Percentiles rank a stretch among this genome's conserved stretches.
Evolutionary conservation across 2,888 invertebrate genomes (phyloP).

Genomic region (Exocentrus adspersus): DNA sequence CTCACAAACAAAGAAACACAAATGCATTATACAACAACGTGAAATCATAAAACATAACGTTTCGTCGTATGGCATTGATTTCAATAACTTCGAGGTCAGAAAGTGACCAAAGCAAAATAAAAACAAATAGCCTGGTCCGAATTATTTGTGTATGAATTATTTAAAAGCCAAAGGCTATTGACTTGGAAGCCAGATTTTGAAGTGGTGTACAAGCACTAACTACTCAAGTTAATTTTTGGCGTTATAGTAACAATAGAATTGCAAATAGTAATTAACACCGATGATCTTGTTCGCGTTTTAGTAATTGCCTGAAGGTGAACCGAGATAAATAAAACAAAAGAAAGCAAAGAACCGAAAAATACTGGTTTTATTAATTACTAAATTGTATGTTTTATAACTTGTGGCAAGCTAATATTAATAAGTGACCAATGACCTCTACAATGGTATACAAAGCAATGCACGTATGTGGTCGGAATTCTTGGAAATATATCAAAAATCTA

Average conservation of each 20-base stretch:
- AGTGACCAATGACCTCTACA: neutral
- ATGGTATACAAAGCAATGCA: neutral
- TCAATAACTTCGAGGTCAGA: slow-evolving; percentile 10
- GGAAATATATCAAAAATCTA: neutral
- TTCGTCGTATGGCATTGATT: neutral
- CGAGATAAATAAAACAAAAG: no score
- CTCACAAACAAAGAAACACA: neutral
- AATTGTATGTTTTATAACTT: no score
- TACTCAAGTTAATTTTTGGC: slow-evolving; percentile 3
- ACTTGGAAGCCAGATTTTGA: slow-evolving; percentile 7
- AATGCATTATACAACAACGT: neutral
- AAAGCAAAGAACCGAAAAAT: neutral
- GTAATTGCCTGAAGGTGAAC: no score
- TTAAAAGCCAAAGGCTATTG: slow-evolving; percentile 14
- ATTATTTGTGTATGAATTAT: slow-evolving; percentile 12
- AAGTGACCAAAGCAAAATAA: neutral
- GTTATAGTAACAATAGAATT: neutral
- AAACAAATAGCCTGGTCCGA: neutral
- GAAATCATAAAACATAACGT: neutral
- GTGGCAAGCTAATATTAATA: neutral
- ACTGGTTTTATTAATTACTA: neutral
- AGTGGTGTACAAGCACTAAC: neutral
- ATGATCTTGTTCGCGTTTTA: neutral
- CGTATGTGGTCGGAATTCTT: neutral
- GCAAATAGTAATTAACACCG: slow-evolving; percentile 9